Conservation (phyloP, 2,797 vertebrate species). For the Pseudomugil gertrudae region DNA sequence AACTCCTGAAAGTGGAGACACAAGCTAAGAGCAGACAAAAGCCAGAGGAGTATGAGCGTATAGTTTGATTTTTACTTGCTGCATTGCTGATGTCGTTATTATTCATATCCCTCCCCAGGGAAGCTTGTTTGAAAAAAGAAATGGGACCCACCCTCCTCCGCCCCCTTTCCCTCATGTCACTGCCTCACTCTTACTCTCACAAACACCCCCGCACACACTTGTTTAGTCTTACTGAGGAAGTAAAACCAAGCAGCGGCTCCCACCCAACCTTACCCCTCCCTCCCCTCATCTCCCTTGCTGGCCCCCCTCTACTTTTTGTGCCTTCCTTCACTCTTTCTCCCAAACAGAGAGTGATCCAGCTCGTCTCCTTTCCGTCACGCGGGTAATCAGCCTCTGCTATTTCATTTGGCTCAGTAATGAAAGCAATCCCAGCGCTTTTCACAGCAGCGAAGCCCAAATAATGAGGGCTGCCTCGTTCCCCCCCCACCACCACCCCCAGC, state of each 20-base stretch:
- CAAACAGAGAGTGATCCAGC: constrained; percentile 64
- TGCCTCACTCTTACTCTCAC: constrained; percentile 48
- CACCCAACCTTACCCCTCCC: constrained; percentile 5
- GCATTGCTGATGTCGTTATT: constrained; percentile 62
- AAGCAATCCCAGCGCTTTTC: constrained; percentile 84
- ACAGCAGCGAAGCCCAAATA: constrained; percentile 78
- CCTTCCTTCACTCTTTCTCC: constrained; percentile 43
- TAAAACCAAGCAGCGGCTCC: constrained; percentile 43
- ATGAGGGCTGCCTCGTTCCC: constrained; percentile 72
- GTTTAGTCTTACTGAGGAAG: constrained; percentile 61
- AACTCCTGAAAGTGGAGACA: constrained; percentile 18
- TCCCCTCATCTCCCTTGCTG: background rate
- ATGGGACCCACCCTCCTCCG: constrained; percentile 59
- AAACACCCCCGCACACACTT: constrained; percentile 51
- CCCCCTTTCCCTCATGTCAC: constrained; percentile 41
- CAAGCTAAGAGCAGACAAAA: constrained; percentile 45
- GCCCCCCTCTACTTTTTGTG: background rate
- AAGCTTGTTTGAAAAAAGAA: constrained; percentile 58
- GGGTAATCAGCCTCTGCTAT: constrained; percentile 81
- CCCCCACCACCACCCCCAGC: constrained; percentile 56
- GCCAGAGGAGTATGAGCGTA: constrained; percentile 30
- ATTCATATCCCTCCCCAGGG: constrained; percentile 72
- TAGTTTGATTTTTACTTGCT: constrained; percentile 68
- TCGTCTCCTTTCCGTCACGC: constrained; percentile 75
- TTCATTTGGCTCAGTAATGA: constrained; percentile 85